Percentiles rank a stretch among this genome's conserved stretches.
These are phyloP conservation scores for Aleiodes testaceus DNA, from an alignment of 2,888 invertebrate genomes.

Conservation along the genomic window DNA sequence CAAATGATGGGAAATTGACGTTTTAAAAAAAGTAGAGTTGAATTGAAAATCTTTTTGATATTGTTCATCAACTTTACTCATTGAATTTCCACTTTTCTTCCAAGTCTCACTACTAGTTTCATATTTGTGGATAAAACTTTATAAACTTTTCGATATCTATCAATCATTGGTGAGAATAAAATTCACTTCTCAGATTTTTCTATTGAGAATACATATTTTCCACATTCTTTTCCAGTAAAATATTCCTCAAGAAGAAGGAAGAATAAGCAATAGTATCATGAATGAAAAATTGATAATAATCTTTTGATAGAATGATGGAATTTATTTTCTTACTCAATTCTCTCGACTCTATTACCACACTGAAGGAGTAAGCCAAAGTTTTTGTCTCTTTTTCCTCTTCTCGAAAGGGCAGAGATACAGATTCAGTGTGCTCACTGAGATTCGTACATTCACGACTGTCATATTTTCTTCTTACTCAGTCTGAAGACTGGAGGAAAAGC, in stretches of 20 bases:
- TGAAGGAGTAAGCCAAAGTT: neutral
- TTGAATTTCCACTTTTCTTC: too few relatives aligned
- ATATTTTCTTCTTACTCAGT: slow-evolving; percentile 5
- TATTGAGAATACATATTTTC: neutral
- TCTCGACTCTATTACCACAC: neutral
- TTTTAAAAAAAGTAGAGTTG: too few relatives aligned
- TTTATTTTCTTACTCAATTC: slow-evolving; percentile 4
- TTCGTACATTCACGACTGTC: slow-evolving; percentile 20
- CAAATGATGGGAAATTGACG: too few relatives aligned
- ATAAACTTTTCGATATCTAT: slow-evolving; percentile 2
- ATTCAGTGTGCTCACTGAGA: neutral
- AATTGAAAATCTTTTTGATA: too few relatives aligned
- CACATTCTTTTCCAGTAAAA: too few relatives aligned
- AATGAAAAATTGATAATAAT: neutral
- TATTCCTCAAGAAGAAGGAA: too few relatives aligned
- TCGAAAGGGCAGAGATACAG: slow-evolving; percentile 14
- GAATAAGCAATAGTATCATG: too few relatives aligned
- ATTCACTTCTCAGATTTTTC: too few relatives aligned
- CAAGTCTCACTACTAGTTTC: too few relatives aligned
- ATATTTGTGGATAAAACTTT: neutral
- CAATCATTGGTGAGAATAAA: slow-evolving; percentile 19
- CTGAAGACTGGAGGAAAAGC: slow-evolving; percentile 6
- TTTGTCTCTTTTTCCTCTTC: neutral
- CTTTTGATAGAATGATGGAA: slow-evolving; percentile 10
- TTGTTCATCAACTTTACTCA: too few relatives aligned